Percentiles rank a stretch among this genome's conserved stretches.
Conservation (phyloP, 2,888 invertebrate species). For the Drosophila aldrichi region DNA sequence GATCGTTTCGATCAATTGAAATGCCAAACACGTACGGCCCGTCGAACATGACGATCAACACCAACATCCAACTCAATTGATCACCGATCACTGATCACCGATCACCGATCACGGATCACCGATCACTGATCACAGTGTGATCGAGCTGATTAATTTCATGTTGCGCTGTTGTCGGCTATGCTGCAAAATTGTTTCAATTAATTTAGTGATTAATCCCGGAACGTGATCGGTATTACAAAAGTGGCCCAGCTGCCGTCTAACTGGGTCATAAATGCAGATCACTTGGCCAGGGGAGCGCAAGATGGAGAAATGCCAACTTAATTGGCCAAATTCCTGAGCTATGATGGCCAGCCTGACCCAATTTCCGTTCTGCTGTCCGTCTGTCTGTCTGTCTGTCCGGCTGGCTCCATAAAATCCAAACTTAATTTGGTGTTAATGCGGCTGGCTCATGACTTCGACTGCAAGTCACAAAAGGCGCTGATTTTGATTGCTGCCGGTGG, state of each 20-base stretch:
- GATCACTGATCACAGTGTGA: slow-evolving; percentile 31
- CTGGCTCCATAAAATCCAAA: slow-evolving; percentile 52
- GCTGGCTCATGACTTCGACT: slow-evolving; percentile 27
- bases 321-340: slow-evolving; percentile 25
- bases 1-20: slow-evolving; percentile 51
- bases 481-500: slow-evolving; percentile 61
- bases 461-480: slow-evolving; percentile 68
- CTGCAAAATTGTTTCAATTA: slow-evolving; percentile 79
- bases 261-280: slow-evolving; percentile 74
- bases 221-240: slow-evolving; percentile 64
- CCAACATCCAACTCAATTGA: slow-evolving; percentile 45
- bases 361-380: slow-evolving; percentile 38
- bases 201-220: slow-evolving; percentile 78
- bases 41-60: slow-evolving; percentile 78
- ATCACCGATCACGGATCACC: slow-evolving; percentile 28
- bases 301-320: slow-evolving; percentile 13
- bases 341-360: slow-evolving; percentile 56
- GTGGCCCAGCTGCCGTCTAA: slow-evolving; percentile 35
- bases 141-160: slow-evolving; percentile 71
- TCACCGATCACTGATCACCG: slow-evolving; percentile 23
- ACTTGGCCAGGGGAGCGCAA: slow-evolving; percentile 32
- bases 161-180: slow-evolving; percentile 72
- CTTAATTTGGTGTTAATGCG: slow-evolving; percentile 75
- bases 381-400: neutral
- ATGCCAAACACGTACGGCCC: slow-evolving; percentile 76